These are phyloP conservation scores for Myathropa florea DNA, from an alignment of 2,888 invertebrate genomes.

Conservation along the genomic window DNA sequence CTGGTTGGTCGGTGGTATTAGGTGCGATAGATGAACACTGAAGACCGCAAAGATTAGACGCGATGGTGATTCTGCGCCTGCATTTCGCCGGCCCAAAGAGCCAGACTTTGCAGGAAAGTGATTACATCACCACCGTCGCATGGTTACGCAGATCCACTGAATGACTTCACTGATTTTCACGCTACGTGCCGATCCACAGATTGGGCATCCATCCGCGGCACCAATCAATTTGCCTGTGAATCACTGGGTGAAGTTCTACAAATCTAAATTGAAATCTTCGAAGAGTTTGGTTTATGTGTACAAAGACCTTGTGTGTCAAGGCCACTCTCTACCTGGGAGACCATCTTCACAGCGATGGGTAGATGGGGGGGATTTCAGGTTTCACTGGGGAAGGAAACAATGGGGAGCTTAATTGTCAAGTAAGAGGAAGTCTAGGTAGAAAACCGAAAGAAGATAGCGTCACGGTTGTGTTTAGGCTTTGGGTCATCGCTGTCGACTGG, in stretches of 20 bases:
- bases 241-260: background rate
- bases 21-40: conserved; percentile 18
- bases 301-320: conserved; percentile 36
- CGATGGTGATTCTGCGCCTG: background rate
- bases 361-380: too few species aligned
- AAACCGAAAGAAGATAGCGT: background rate
- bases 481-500: background rate
- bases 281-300: conserved; percentile 1
- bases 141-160: background rate
- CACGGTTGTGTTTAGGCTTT: background rate
- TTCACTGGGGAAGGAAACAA: background rate
- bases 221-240: background rate
- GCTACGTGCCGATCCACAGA: background rate
- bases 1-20: background rate
- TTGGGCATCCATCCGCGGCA: background rate
- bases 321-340: background rate
- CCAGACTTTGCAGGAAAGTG: background rate
- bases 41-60: conserved; percentile 4
- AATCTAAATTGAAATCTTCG: conserved; percentile 11
- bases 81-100: background rate
- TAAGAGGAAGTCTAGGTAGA: background rate
- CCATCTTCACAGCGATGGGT: background rate
- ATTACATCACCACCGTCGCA: background rate
- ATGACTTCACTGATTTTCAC: background rate
- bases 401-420: background rate